These are phyloP conservation scores for Pyrocoelia pectoralis DNA, from an alignment of 2,888 invertebrate species.

Conservation along the genomic window DNA sequence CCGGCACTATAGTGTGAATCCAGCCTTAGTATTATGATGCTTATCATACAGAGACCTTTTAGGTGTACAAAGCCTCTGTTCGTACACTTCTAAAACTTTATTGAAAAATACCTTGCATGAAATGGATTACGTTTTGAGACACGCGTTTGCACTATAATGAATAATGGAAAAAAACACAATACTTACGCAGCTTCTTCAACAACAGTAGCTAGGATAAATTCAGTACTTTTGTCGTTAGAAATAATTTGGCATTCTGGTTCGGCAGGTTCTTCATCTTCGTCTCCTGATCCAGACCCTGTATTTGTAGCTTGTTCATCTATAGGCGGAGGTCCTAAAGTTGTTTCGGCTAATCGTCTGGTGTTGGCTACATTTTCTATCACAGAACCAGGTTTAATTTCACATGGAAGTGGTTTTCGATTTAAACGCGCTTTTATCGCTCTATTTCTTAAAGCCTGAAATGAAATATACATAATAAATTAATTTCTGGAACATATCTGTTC, in stretches of 20 bases:
- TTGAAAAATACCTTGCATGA: too few relatives aligned
- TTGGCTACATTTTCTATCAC: constrained; percentile 92
- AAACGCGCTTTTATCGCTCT: constrained; percentile 85
- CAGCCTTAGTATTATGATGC: too few relatives aligned
- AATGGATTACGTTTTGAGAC: too few relatives aligned
- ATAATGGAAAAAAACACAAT: too few relatives aligned
- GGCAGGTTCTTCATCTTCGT: constrained; percentile 74
- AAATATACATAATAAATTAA: background rate
- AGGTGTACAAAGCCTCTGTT: too few relatives aligned
- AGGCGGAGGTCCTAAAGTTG: constrained; percentile 71
- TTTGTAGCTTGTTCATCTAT: constrained; percentile 87
- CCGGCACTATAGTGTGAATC: too few relatives aligned
- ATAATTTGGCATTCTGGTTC: constrained; percentile 82
- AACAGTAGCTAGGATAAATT: constrained; percentile 89
- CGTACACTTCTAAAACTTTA: too few relatives aligned
- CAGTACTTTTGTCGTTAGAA: constrained; percentile 89
- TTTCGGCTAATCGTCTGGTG: constrained; percentile 82
- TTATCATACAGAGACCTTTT: too few relatives aligned
- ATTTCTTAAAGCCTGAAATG: constrained; percentile 78
- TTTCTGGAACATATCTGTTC: background rate
- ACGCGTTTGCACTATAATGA: too few relatives aligned
- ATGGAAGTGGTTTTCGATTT: constrained; percentile 79
- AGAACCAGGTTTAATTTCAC: constrained; percentile 76
- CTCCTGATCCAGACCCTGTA: constrained; percentile 89
- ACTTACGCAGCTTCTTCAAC: constrained; percentile 86